Evolutionary conservation across 2,888 invertebrate genomes (phyloP).

Genomic region (Creontiades dilutus): DNA sequence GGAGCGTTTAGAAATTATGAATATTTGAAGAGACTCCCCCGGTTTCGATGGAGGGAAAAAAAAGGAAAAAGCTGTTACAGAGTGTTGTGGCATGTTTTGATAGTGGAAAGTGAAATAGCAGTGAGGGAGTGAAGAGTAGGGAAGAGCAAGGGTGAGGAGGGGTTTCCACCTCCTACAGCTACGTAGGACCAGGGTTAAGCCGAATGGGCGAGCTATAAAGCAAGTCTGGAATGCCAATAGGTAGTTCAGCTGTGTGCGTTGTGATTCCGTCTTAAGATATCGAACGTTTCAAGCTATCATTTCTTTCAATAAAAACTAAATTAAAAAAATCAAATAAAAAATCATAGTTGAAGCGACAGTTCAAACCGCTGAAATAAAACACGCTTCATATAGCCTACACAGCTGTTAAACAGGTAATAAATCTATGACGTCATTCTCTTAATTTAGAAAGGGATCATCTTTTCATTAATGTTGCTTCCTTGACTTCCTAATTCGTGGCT

Average conservation of each 20-base stretch:
- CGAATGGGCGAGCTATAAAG: constrained; percentile 31
- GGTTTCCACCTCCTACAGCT: too few species aligned
- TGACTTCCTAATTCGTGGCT: background rate
- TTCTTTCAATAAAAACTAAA: background rate
- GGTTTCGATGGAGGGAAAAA: constrained; percentile 28
- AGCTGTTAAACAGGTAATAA: background rate
- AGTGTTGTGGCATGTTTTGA: constrained; percentile 63
- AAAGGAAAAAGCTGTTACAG: constrained; percentile 66
- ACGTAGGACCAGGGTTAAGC: constrained; percentile 1
- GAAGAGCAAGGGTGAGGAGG: background rate
- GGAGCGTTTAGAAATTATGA: constrained; percentile 43
- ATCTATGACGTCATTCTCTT: constrained; percentile 4
- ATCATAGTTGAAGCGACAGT: background rate
- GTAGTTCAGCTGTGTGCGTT: constrained; percentile 46
- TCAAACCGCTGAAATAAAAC: constrained; percentile 2
- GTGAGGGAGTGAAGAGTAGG: constrained; percentile 13
- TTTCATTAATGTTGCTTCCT: background rate
- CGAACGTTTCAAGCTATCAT: constrained; percentile 5
- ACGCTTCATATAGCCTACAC: background rate
- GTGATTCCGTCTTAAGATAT: constrained; percentile 52
- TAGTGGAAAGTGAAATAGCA: constrained; percentile 66
- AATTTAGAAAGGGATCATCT: background rate
- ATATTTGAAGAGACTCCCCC: constrained; percentile 37
- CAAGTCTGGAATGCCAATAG: constrained; percentile 68
- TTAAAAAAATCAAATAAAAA: background rate